Base-by-base conservation (phyloP, 2,113 vertebrate species). In the Hydrochoerus hydrochaeris region DNA sequence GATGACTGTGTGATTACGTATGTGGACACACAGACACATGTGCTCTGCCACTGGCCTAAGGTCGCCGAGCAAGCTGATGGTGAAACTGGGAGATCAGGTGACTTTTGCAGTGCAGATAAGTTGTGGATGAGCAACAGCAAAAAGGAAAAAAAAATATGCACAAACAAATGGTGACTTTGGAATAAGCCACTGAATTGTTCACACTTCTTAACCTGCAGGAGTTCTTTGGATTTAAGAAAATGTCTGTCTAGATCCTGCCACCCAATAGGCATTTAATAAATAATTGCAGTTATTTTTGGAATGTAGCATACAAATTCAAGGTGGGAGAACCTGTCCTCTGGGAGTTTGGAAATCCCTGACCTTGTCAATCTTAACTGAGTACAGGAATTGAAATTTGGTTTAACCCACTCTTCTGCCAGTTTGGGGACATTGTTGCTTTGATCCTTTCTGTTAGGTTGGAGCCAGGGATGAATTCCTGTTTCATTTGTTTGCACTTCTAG, bases 401-500 rank as follows among this genome's bases (percentile, higher is more conserved):
- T 0, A 28, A 44, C 3, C 7, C n/a, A 5, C 20, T 19, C 3
- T 69, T 16, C 82, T 54, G 54, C 28, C 58, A 22, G 24, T 28
- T 44, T 38, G 2, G 2, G 11, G 1, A 62, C 46, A 0, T 20
- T 35, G 0, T 0, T 6, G 1, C 58, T 54, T 81, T 32, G 20
- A 77, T 41, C 52, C 7, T 65, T 52, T 54, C 19, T 92, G 65
- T 67, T 20, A 4, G 13, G 57, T 49, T 41, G 44, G 41, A 54
- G 88, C 63, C 11, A 41, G 71, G 92, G 88, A 91, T 69, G 83
- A 62, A 93, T 83, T 44, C 30, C 75, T 52, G 44, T 71, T 83
- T 88, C 49, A 9, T 78, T 77, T 85, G 67, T 89, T 54, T 41
- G 93, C 13, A 63, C 35, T 30, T 62, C n/a, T 7, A 20, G 32